Evolutionary conservation across 1,140 invertebrate genomes (phyloP).

Genomic region (Aphaenogaster floridana): DNA sequence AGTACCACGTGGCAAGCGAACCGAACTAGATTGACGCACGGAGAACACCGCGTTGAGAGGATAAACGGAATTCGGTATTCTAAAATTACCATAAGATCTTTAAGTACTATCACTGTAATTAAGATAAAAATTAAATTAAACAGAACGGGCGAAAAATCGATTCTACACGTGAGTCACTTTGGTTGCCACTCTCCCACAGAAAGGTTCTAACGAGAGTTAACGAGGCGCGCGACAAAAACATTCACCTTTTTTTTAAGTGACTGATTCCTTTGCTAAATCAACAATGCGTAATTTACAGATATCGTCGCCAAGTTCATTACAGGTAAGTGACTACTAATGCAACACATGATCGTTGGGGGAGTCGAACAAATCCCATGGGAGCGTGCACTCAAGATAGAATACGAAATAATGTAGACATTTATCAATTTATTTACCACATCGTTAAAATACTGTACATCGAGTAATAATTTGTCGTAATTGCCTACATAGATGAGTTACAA

Average conservation of each 20-base stretch:
- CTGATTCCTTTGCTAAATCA: slow-evolving; percentile 8
- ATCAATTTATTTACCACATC: slow-evolving; percentile 83
- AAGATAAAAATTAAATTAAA: slow-evolving; percentile 56
- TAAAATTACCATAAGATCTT: slow-evolving; percentile 60
- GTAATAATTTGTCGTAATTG: slow-evolving; percentile 74
- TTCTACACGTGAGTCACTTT: slow-evolving; percentile 34
- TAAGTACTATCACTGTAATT: slow-evolving; percentile 59
- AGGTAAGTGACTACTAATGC: slow-evolving; percentile 10
- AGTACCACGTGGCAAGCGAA: not conserved
- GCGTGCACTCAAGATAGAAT: not conserved
- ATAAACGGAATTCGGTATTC: slow-evolving; percentile 57
- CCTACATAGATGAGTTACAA: slow-evolving; percentile 79
- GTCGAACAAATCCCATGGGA: no score
- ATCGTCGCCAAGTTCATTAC: not conserved
- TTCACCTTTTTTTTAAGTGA: not conserved
- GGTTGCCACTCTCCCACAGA: slow-evolving; percentile 33
- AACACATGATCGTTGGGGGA: not conserved
- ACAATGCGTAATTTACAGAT: not conserved
- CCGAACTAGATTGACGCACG: slow-evolving; percentile 16
- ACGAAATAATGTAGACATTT: slow-evolving; percentile 19
- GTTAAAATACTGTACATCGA: slow-evolving; percentile 85
- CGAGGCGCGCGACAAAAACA: not conserved
- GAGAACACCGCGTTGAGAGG: slow-evolving; percentile 17
- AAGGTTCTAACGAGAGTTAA: not conserved
- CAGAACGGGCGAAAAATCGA: slow-evolving; percentile 31